Percentiles rank a stretch among this genome's conserved stretches.
phyloP scores from a whole-genome alignment of 2,113 vertebrate species.

The Semicossyphus pulcher region DNA sequence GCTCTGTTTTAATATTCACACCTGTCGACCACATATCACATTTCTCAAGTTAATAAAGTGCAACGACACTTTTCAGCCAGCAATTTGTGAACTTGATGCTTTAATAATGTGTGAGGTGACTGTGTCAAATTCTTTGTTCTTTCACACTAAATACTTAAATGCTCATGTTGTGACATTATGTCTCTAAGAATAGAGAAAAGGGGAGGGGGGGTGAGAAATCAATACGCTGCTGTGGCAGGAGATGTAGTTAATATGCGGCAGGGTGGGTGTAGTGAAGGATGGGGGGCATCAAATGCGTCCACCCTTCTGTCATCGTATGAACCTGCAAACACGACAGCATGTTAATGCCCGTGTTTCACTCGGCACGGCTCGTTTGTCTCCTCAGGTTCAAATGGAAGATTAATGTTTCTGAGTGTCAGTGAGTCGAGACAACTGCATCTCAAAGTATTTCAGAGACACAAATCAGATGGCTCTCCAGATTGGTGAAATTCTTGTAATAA shows the following conservation, averaged over 20 bases:
- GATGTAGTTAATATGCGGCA: conserved; percentile 54
- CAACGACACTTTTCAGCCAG: conserved; percentile 30
- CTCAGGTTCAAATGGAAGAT: conserved; percentile 10
- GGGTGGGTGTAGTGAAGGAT: conserved; percentile 51
- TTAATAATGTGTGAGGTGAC: conserved; percentile 57
- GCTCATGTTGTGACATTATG: conserved; percentile 66
- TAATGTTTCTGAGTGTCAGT: not conserved
- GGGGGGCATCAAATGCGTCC: conserved; percentile 26
- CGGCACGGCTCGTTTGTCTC: conserved; percentile 10
- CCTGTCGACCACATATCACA: conserved; percentile 52
- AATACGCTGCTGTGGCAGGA: conserved; percentile 48
- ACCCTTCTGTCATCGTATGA: conserved; percentile 50
- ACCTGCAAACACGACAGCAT: conserved; percentile 47
- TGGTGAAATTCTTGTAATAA: not conserved
- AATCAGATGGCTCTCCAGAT: not conserved
- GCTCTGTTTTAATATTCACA: conserved; percentile 51
- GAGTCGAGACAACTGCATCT: not conserved
- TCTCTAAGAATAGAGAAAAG: conserved; percentile 69
- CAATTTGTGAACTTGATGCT: conserved; percentile 59
- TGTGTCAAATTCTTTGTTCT: conserved; percentile 36
- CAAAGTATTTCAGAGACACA: not conserved
- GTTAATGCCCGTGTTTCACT: conserved; percentile 40
- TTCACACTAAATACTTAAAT: conserved; percentile 55
- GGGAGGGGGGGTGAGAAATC: conserved; percentile 40
- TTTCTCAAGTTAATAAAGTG: conserved; percentile 45